Evolutionary conservation across 2,113 vertebrate species (phyloP).

Genomic region (Chauna torquata): DNA sequence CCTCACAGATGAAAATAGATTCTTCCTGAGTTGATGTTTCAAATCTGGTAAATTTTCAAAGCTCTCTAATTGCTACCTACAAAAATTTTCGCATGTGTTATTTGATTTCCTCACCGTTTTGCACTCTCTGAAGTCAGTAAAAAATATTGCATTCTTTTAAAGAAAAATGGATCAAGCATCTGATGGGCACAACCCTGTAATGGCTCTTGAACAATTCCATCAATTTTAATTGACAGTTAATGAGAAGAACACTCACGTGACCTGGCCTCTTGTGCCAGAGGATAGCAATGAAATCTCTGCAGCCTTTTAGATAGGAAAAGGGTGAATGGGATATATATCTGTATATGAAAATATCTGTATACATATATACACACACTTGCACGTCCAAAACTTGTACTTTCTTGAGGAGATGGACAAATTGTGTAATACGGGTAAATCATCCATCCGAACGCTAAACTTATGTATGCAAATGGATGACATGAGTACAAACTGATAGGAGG

Average conservation of each 20-base stretch:
- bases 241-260: not conserved
- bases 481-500: not conserved
- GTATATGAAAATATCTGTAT: not conserved
- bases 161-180: constrained; percentile 23
- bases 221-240: constrained; percentile 43
- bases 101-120: not conserved
- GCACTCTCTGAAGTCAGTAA: not conserved
- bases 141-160: not conserved
- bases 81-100: not conserved
- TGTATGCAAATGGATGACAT: not conserved
- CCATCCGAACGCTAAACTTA: not conserved
- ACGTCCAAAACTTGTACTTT: not conserved
- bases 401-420: not conserved
- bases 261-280: not conserved
- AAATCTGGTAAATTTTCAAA: not conserved
- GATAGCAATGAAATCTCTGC: not conserved
- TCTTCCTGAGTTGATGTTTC: not conserved
- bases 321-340: not conserved
- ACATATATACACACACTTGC: not conserved
- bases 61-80: not conserved
- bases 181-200: not conserved
- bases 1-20: not conserved
- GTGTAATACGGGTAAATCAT: not conserved
- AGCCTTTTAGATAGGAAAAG: not conserved
- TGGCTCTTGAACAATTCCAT: constrained; percentile 10